Evolutionary conservation across 2,888 invertebrate genomes (phyloP).

Genomic region (Lycaena phlaeas): DNA sequence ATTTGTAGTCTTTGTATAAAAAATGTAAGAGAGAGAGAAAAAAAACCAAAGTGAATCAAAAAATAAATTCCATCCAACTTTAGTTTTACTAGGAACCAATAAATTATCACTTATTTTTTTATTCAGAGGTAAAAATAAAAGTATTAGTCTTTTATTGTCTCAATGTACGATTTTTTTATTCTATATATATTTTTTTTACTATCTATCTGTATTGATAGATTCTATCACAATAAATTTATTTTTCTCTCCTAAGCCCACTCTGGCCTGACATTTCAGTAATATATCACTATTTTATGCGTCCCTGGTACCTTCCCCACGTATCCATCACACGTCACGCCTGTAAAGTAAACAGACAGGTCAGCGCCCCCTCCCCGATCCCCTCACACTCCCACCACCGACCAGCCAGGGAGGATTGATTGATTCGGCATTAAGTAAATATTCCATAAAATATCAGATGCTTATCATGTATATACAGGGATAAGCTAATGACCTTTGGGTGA

Average conservation of each 20-base stretch:
- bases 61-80: too few relatives aligned
- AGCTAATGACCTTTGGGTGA: constrained; percentile 1
- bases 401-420: constrained; percentile 52
- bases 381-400: constrained; percentile 13
- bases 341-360: constrained; percentile 59
- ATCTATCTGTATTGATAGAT: too few relatives aligned
- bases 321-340: constrained; percentile 48
- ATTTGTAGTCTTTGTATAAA: too few relatives aligned
- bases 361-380: constrained; percentile 22
- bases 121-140: too few relatives aligned
- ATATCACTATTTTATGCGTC: constrained; percentile 1
- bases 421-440: constrained; percentile 46
- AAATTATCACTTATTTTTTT: too few relatives aligned
- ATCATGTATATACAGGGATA: not conserved
- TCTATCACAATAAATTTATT: too few relatives aligned
- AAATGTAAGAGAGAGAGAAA: too few relatives aligned
- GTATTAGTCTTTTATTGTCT: too few relatives aligned
- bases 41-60: too few relatives aligned
- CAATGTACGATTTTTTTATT: too few relatives aligned
- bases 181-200: too few relatives aligned
- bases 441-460: constrained; percentile 4
- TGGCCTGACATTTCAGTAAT: not conserved
- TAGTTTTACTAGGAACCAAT: too few relatives aligned
- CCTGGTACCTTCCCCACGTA: constrained; percentile 26
- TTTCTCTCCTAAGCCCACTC: not conserved